Evolutionary conservation across 2,113 vertebrate genomes (phyloP), one percentile per base, ranked within the genome.

Genomic region (Cairina moschata): DNA sequence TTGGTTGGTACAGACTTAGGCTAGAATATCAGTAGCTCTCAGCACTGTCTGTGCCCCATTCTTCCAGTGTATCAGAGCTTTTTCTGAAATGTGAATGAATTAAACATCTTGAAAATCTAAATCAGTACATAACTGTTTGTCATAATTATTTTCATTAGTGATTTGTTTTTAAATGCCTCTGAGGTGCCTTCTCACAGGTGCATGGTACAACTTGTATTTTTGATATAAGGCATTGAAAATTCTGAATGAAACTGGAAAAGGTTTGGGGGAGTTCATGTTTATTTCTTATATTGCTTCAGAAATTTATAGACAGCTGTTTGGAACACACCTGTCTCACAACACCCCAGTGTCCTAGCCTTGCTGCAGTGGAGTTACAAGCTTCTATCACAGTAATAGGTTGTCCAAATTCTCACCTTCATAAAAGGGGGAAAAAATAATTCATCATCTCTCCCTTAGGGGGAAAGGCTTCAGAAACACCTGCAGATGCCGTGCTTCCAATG

Each of bases 401-500:
- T 31, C 36, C 18, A 66, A 69, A 88, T 36, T 84, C 68, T 58
- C 73, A 13, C 32, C 21, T 44, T 77, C 67, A 5, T 26, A 74
- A n/a, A 54, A 80, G 1, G 5, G 22, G 1, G 0, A 8, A 55
- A 31, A 17, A 26, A 42, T 55, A 93, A 77, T 23, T 9, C 5
- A 28, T 95, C 72, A 91, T 67, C 13, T 76, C 21, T 91, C 38
- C 38, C 36, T 42, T 25, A 83, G 71, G n/a, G 26, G 26, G 79
- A 93, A 86, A 83, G 40, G 42, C 46, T 66, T 71, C 0, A 2
- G n/a, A 83, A 71, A 95, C 83, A n/a, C 60, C 54, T 72, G 67
- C 48, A 59, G 58, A 28, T 71, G n/a, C 73, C 63, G 48, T 76
- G 46, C 52, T 94, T 96, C 92, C 86, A 93, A 13, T 94, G 90